Conservation (phyloP, 2,797 vertebrate genomes). For the Saxicola maurus region DNA sequence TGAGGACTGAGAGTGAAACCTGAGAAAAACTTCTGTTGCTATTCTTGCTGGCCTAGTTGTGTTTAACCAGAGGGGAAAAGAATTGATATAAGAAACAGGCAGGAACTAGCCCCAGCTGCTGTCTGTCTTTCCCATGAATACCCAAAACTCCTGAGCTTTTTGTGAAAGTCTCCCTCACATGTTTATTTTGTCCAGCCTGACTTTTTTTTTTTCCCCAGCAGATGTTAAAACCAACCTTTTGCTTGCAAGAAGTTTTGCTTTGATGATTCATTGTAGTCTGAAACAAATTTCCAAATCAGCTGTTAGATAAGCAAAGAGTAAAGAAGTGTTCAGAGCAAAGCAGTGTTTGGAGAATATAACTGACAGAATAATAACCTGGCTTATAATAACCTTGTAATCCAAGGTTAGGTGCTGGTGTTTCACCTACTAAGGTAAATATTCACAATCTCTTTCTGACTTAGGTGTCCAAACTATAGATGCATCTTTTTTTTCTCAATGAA, state of each 20-base stretch:
- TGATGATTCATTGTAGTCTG: background rate
- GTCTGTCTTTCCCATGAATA: background rate
- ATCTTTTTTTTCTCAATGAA: conserved; percentile 60
- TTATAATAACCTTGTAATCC: background rate
- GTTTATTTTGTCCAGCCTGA: background rate
- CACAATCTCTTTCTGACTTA: conserved; percentile 25
- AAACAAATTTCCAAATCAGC: background rate
- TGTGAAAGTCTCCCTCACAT: background rate
- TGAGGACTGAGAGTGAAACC: background rate
- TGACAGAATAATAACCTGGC: background rate
- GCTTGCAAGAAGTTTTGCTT: background rate
- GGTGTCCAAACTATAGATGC: conserved; percentile 19
- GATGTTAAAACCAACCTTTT: background rate
- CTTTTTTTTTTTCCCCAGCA: background rate
- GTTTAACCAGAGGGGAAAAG: background rate
- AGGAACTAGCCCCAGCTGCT: background rate
- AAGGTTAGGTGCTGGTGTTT: conserved; percentile 19
- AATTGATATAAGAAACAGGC: background rate
- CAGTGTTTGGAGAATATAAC: background rate
- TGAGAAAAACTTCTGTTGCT: background rate
- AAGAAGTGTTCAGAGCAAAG: conserved; percentile 3
- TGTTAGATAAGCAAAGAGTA: conserved; percentile 38
- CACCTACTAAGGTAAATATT: conserved; percentile 35
- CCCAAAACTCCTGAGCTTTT: background rate
- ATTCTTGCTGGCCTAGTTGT: background rate